phyloP scores from a whole-genome alignment of 1,140 invertebrate species.

The Microplitis demolitor region DNA sequence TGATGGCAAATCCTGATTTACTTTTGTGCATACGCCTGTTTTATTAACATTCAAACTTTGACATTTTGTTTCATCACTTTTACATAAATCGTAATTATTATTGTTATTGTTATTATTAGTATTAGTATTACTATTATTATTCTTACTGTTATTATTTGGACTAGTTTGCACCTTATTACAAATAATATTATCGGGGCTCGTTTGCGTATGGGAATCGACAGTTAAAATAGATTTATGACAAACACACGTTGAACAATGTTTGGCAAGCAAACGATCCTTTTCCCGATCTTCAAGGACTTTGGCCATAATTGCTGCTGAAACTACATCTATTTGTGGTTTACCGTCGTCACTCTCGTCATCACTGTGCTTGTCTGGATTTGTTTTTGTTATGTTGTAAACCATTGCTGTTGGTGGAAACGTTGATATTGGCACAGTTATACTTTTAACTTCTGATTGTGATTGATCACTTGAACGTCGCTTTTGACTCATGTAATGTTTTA shows the following conservation, averaged over 20 bases:
- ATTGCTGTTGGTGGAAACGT: slow-evolving; percentile 88
- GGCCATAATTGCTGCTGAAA: slow-evolving; percentile 91
- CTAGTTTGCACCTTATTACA: slow-evolving; percentile 7
- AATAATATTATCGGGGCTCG: background rate
- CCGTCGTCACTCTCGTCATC: slow-evolving; percentile 62
- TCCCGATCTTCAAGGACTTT: slow-evolving; percentile 89
- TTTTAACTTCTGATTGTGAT: slow-evolving; percentile 65
- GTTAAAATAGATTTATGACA: slow-evolving; percentile 64
- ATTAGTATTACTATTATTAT: too few species aligned
- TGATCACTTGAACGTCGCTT: slow-evolving; percentile 64
- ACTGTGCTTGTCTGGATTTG: slow-evolving; percentile 45
- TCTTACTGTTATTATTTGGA: background rate
- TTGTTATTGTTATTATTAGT: background rate
- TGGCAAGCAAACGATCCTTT: slow-evolving; percentile 70
- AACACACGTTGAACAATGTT: slow-evolving; percentile 81
- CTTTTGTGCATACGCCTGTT: background rate
- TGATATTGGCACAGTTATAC: slow-evolving; percentile 80
- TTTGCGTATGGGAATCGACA: slow-evolving; percentile 47
- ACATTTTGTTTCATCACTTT: background rate
- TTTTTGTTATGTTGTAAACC: slow-evolving; percentile 76
- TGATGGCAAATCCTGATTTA: background rate
- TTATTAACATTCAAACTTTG: background rate
- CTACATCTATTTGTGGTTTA: slow-evolving; percentile 70
- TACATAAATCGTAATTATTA: background rate
- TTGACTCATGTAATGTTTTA: slow-evolving; percentile 76